Base-by-base conservation (phyloP, 2,888 invertebrate genomes). In the Drosophila setosimentum region DNA sequence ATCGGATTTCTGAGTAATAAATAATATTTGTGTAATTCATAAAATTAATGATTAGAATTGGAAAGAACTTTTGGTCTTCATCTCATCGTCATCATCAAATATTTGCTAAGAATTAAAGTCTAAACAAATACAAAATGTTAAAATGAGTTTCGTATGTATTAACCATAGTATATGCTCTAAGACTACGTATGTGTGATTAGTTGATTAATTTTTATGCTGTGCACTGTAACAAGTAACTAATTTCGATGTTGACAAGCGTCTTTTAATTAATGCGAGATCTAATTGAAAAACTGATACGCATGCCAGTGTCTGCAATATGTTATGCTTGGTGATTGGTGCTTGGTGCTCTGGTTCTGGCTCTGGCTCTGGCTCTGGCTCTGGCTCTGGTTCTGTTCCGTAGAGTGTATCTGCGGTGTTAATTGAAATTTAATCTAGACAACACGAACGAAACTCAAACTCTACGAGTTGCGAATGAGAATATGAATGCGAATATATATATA, bases 371-470 rank as follows among this genome's bases (percentile, higher is more conserved):
- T 42, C 11, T n/a, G 11, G 1, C 11, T 42, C 8, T 37, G 37
- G 0, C 18, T 10, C 1, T 45, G 42, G 2, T 21, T 42, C 13
- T 21, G 42, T 7, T 45, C 21, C 45, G 8, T 45, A 1, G 62
- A 70, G 73, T 63, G 68, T 83, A 78, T 80, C 80, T 73, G 68
- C 82, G 66, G 80, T 87, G 83, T 87, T 84, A 87, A 84, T 84
- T 84, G 84, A 84, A 84, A 87, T 84, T 87, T 84, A 87, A 87
- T 87, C 84, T 85, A 71, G 78, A 64, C 87, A 87, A 81, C 84
- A 83, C 84, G 79, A 78, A 83, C 72, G 65, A 54, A 75, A 51
- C 75, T 69, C 58, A 80, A 72, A 60, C 77, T 67, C 66, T 51
- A 61, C 73, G 77, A 76, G 72, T n/a, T 65, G 57, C 55, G 77